phyloP scores from a whole-genome alignment of 2,888 invertebrate species.

The Anticlea derivata region DNA sequence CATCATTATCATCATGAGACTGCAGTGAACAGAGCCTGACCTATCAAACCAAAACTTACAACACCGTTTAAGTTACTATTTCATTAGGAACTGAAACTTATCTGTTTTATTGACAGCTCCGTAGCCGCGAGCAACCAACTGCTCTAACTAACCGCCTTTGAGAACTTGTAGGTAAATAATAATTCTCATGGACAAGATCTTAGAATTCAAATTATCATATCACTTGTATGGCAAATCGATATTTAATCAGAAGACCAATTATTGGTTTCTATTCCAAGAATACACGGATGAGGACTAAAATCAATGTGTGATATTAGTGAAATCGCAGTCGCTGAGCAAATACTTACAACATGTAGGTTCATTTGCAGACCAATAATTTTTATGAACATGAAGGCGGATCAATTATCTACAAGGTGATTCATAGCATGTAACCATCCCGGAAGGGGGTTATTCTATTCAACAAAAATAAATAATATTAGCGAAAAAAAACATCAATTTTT shows the following conservation, averaged over 20 bases:
- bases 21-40: too few relatives aligned
- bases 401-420: too few relatives aligned
- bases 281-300: background rate
- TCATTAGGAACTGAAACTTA: slow-evolving; percentile 6
- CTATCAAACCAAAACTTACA: too few relatives aligned
- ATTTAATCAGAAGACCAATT: background rate
- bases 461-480: too few relatives aligned
- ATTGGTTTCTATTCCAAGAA: background rate
- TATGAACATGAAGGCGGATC: too few relatives aligned
- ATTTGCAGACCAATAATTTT: too few relatives aligned
- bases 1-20: too few relatives aligned
- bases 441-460: too few relatives aligned
- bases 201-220: background rate
- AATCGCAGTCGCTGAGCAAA: too few relatives aligned
- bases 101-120: slow-evolving; percentile 14
- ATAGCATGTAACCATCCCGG: too few relatives aligned
- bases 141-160: background rate
- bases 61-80: background rate
- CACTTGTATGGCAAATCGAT: background rate
- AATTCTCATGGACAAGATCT: background rate
- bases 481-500: too few relatives aligned
- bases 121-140: slow-evolving; percentile 8
- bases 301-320: background rate
- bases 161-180: background rate
- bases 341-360: too few relatives aligned